Base-by-base conservation (phyloP, 2,888 invertebrate species). In the Heliconius erato region DNA sequence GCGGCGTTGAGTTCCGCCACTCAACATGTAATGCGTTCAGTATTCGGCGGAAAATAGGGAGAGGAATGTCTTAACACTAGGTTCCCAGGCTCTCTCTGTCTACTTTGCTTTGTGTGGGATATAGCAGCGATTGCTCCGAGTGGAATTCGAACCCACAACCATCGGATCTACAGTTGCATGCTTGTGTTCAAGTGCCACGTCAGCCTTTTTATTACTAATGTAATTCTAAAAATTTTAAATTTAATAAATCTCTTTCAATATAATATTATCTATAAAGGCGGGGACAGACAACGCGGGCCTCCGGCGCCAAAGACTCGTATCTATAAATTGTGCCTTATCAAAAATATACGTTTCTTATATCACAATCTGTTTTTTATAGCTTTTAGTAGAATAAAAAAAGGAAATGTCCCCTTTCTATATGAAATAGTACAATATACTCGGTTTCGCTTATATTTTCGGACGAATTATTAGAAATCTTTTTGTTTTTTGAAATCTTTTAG, bases 251-350 rank as follows among this genome's bases (percentile, higher is more conserved):
- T 81, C 5, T 86, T 86, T 94, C 94, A 90, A 88, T 65, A 86
- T 6, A 77, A 65, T 0, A 1, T 2, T 2, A 82, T 54, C 88
- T n/a, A 32, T 82, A 85, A 88, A 90, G 91, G 91, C 91, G 91
- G 91, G 92, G 91, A 93, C 89, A 91, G 91, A 91, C 93, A 87
- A 91, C 91, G 89, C 91, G 89, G 89, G 94, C 94, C 94, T 90
- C 92, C 91, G 92, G 93, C 93, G 87, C 87, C 92, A 92, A 96
- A 95, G 95, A 95, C 93, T 93, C 93, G 90, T 92, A 95, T 94
- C 95, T 95, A 96, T 96, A 96, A 96, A 96, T 96, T 84, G 93
- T 95, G 91, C 94, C 95, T 95, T 96, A 96, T 96, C 86, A 74
- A 87, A 89, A 84, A 86, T 87, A 86, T 85, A 86, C 85, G 84